Evolutionary conservation across 2,797 vertebrate species (phyloP).

Genomic region (Lycodopsis pacificus): DNA sequence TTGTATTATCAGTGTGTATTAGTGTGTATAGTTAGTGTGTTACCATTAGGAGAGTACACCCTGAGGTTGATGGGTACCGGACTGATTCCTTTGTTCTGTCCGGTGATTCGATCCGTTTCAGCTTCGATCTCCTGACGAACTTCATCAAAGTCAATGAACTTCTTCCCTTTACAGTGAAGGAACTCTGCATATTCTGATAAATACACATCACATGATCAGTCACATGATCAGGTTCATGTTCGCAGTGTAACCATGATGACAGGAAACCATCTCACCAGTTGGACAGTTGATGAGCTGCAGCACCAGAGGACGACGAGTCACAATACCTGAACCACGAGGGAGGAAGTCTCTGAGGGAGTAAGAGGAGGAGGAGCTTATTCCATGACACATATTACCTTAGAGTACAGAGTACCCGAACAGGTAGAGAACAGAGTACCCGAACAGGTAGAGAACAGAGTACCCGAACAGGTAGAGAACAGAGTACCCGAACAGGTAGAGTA

Average conservation of each 20-base stretch:
- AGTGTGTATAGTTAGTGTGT: background rate
- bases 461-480: too few relatives aligned
- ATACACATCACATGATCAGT: background rate
- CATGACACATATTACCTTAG: too few relatives aligned
- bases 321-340: constrained; percentile 96
- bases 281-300: constrained; percentile 92
- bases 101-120: constrained; percentile 92
- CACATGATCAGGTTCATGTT: background rate
- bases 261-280: constrained; percentile 84
- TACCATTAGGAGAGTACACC: constrained; percentile 94
- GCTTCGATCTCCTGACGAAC: constrained; percentile 94
- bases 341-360: constrained; percentile 90
- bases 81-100: constrained; percentile 96
- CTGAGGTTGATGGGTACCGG: constrained; percentile 95
- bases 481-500: too few relatives aligned
- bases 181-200: constrained; percentile 92
- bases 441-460: too few relatives aligned
- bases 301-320: constrained; percentile 94
- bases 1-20: constrained; percentile 9
- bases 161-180: constrained; percentile 96
- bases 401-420: too few relatives aligned
- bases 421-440: too few relatives aligned
- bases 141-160: constrained; percentile 95
- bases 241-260: background rate
- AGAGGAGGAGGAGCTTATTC: background rate